phyloP scores from a whole-genome alignment of 2,797 vertebrate genomes.

The Hozukius guyotensis region DNA sequence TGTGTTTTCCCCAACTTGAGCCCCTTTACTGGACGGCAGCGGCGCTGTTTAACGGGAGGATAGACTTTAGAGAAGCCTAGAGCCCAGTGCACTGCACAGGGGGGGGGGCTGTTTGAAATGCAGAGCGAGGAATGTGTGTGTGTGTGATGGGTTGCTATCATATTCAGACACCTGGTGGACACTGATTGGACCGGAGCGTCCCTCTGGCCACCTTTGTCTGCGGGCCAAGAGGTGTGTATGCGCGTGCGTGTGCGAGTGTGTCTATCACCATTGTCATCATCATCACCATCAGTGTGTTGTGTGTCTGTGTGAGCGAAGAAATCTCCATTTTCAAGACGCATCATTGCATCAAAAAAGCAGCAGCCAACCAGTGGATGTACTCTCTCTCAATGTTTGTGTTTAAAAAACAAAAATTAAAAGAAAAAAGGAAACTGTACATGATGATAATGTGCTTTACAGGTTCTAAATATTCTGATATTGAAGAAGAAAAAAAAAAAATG shows the following conservation, averaged over 20 bases:
- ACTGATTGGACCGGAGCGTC: conserved; percentile 78
- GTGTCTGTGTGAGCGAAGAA: conserved; percentile 52
- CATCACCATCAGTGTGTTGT: conserved; percentile 57
- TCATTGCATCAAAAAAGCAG: conserved; percentile 46
- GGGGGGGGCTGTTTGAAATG: conserved; percentile 70
- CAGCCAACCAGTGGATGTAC: conserved; percentile 68
- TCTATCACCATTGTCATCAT: conserved; percentile 57
- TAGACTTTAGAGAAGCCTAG: conserved; percentile 54
- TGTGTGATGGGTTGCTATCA: conserved; percentile 78
- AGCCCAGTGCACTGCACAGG: conserved; percentile 47
- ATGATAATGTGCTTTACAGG: conserved; percentile 76
- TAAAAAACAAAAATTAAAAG: conserved; percentile 55
- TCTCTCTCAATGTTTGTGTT: conserved; percentile 81
- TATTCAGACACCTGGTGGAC: conserved; percentile 81
- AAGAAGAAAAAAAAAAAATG: conserved; percentile 61
- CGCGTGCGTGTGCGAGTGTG: not conserved
- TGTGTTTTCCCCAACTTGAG: conserved; percentile 44
- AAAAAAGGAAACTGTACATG: conserved; percentile 75
- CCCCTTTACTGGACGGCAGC: conserved; percentile 45
- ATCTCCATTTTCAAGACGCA: conserved; percentile 54
- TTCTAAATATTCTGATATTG: conserved; percentile 79
- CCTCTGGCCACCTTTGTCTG: conserved; percentile 70
- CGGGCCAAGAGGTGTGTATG: conserved; percentile 51
- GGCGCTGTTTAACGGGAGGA: conserved; percentile 53
- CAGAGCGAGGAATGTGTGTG: conserved; percentile 47